Conservation (phyloP, 92 coral and sea anemone genomes). For the Zoanthus sansibaricus region DNA sequence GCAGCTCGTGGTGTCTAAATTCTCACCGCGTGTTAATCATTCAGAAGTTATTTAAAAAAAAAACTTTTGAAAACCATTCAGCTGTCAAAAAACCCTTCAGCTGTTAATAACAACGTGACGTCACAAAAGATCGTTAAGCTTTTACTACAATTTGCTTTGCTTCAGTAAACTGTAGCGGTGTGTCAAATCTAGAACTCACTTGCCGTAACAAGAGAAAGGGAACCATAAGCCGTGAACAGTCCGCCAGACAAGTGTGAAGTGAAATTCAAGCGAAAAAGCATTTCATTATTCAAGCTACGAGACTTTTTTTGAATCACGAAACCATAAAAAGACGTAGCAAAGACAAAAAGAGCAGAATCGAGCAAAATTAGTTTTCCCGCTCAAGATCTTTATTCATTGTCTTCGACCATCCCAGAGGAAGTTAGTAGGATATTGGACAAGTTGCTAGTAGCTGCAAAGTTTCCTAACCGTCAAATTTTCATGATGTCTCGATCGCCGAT, state of each 20-base stretch:
- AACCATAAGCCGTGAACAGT: neutral
- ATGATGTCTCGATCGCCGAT: conserved; percentile 24
- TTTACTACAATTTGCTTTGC: conserved; percentile 15
- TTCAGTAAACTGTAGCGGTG: conserved; percentile 14
- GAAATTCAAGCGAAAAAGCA: conserved; percentile 13
- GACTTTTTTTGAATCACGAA: neutral
- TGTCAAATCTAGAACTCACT: conserved; percentile 30
- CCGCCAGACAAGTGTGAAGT: conserved; percentile 25
- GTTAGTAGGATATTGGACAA: neutral
- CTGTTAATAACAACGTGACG: conserved; percentile 41
- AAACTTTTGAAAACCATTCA: conserved; percentile 45
- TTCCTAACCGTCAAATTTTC: neutral
- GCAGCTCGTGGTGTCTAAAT: conserved; percentile 48
- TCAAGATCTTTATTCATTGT: conserved; percentile 36
- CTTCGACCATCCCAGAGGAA: conserved; percentile 18
- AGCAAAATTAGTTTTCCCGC: conserved; percentile 28
- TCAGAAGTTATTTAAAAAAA: conserved; percentile 33
- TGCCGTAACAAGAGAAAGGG: conserved; percentile 25
- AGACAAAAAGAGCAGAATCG: neutral
- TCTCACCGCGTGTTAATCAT: conserved; percentile 53
- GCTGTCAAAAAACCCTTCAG: conserved; percentile 50
- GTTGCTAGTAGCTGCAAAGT: conserved; percentile 1
- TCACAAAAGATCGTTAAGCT: conserved; percentile 44
- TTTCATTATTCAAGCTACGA: conserved; percentile 4
- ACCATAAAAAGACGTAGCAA: neutral